These are phyloP conservation scores for Hippopotamyrus pictus DNA, from an alignment of 2,797 vertebrate species.

Conservation along the genomic window DNA sequence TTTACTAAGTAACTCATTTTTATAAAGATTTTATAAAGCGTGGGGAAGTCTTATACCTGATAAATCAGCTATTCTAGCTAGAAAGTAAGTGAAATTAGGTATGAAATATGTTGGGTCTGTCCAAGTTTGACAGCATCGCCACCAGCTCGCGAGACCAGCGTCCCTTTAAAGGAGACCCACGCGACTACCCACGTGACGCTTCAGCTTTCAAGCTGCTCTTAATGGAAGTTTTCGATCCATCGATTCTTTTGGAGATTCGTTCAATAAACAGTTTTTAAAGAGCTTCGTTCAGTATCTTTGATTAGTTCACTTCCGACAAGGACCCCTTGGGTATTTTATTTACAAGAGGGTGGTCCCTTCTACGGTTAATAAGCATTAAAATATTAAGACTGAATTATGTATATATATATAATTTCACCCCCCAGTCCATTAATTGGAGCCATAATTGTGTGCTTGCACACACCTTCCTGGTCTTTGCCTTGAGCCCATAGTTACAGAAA, in stretches of 20 bases:
- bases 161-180: conserved; percentile 50
- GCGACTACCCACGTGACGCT: conserved; percentile 50
- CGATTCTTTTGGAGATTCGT: neutral
- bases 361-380: neutral
- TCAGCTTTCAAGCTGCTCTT: neutral
- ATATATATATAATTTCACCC: neutral
- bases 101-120: neutral
- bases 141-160: neutral
- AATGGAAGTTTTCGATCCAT: neutral
- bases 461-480: neutral
- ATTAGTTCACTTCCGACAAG: neutral
- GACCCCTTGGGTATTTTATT: neutral
- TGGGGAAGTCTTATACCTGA: neutral
- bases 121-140: neutral
- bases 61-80: neutral
- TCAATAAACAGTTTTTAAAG: neutral
- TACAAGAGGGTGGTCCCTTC: neutral
- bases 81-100: neutral
- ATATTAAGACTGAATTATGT: neutral
- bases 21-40: neutral
- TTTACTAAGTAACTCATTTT: neutral
- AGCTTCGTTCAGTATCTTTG: neutral
- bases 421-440: neutral
- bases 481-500: neutral
- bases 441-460: neutral